phyloP scores from a whole-genome alignment of 2,797 vertebrate genomes.

The Acrocephalus scirpaceus region DNA sequence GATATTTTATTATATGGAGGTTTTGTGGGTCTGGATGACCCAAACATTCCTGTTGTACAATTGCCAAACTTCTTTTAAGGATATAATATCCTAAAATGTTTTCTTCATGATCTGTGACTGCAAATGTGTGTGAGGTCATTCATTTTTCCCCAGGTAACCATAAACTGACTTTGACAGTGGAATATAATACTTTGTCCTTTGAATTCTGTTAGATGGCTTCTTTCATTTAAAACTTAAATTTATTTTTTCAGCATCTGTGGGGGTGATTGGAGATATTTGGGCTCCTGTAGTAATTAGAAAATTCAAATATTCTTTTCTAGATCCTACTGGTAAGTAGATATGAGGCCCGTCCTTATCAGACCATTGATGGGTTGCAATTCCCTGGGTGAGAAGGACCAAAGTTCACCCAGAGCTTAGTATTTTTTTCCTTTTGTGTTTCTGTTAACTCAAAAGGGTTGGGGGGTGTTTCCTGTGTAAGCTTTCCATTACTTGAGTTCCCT shows the following conservation, averaged over 20 bases:
- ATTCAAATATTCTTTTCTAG: neutral
- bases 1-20: neutral
- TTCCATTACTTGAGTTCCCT: neutral
- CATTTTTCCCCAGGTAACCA: neutral
- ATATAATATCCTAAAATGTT: neutral
- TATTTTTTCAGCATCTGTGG: neutral
- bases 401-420: neutral
- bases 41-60: neutral
- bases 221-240: neutral
- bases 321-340: neutral
- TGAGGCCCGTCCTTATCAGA: neutral
- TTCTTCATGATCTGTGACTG: neutral
- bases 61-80: neutral
- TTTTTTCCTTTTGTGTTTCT: neutral
- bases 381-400: neutral
- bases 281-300: neutral
- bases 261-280: neutral
- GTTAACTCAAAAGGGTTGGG: neutral
- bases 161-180: neutral
- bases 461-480: neutral
- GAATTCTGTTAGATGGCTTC: neutral
- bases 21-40: neutral
- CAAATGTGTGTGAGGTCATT: neutral
- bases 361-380: neutral
- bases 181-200: neutral